A percentile compares a stretch with the other conserved stretches of the same genome.
These are phyloP conservation scores for Patella vulgata DNA, from an alignment of 1,140 invertebrate species.

Conservation along the genomic window DNA sequence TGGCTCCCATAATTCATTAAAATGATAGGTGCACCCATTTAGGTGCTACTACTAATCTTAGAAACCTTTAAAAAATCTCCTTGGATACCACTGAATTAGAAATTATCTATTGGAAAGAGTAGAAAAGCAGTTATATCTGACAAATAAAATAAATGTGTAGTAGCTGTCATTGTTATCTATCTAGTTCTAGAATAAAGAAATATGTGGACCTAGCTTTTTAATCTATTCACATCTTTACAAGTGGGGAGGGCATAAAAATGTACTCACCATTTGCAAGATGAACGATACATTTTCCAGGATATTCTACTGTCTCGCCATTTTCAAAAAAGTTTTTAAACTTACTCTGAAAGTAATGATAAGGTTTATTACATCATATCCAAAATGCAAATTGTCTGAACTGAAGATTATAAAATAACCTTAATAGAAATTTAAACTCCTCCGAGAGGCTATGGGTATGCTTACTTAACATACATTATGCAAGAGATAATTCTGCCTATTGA, in stretches of 20 bases:
- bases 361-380: neutral
- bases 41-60: too few species aligned
- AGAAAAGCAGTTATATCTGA: neutral
- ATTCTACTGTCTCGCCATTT: slow-evolving; percentile 56
- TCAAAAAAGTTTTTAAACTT: slow-evolving; percentile 33
- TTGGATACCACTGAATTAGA: neutral
- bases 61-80: too few species aligned
- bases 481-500: too few species aligned
- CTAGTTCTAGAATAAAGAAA: too few species aligned
- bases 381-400: slow-evolving; percentile 1
- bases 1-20: too few species aligned
- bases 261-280: slow-evolving; percentile 44
- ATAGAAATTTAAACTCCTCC: neutral
- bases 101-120: neutral
- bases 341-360: slow-evolving; percentile 1
- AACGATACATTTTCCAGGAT: slow-evolving; percentile 58
- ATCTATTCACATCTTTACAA: neutral
- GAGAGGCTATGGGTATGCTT: neutral
- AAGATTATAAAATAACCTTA: neutral
- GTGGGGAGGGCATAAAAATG: neutral
- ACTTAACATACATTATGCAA: too few species aligned
- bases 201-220: neutral
- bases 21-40: too few species aligned
- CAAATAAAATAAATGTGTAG: neutral
- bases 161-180: neutral